These are phyloP conservation scores for Chunga burmeisteri DNA, from an alignment of 2,113 vertebrate genomes.

Conservation along the genomic window DNA sequence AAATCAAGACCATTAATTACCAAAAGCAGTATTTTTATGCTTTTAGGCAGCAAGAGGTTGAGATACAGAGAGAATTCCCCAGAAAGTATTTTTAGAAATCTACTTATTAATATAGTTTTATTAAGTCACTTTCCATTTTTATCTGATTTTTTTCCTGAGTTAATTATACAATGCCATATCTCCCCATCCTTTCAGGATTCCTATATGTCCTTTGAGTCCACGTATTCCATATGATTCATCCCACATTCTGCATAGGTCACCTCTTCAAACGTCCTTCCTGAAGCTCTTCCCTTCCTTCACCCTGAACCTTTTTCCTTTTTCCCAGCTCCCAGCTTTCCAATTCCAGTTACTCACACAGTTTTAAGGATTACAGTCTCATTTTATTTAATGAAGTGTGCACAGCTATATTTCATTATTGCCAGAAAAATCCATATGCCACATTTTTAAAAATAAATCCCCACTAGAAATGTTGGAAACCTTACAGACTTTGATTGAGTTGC, in stretches of 20 bases:
- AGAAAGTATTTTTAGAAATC: neutral
- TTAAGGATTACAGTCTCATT: conserved; percentile 46
- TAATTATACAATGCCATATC: neutral
- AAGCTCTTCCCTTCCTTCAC: neutral
- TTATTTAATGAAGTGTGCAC: conserved; percentile 56
- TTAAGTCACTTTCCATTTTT: neutral
- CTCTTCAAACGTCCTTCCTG: neutral
- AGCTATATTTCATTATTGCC: conserved; percentile 64
- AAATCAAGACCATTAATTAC: neutral
- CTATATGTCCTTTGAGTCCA: neutral
- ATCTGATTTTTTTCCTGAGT: neutral
- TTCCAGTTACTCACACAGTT: neutral
- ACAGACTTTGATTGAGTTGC: conserved; percentile 78
- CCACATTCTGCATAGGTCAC: neutral
- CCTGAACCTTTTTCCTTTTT: neutral
- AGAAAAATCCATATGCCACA: conserved; percentile 75
- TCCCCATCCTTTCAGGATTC: neutral
- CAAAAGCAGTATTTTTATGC: neutral
- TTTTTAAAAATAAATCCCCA: conserved; percentile 74
- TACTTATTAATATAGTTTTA: neutral
- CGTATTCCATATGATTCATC: neutral
- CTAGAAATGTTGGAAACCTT: conserved; percentile 73
- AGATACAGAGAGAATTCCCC: neutral
- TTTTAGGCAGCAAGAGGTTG: neutral
- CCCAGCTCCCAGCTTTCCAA: neutral